These are phyloP conservation scores for Hemitrygon akajei DNA, from an alignment of 2,797 vertebrate genomes.

Conservation along the genomic window DNA sequence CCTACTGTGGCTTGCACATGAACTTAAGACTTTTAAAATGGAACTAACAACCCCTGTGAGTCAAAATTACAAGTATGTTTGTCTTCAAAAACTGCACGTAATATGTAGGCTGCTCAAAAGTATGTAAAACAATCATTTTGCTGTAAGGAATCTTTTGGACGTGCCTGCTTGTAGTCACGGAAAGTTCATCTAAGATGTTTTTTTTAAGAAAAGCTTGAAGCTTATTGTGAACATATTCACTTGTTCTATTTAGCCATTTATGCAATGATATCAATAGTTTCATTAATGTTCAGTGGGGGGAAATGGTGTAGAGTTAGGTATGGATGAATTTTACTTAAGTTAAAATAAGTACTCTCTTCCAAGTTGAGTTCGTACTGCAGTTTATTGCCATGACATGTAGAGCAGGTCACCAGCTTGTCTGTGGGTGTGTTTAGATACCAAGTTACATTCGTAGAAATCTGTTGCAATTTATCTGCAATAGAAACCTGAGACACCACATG, in stretches of 20 bases:
- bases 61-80: constrained; percentile 3
- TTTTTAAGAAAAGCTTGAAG: neutral
- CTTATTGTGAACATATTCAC: neutral
- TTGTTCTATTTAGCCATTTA: neutral
- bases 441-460: neutral
- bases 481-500: neutral
- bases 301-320: neutral
- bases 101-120: neutral
- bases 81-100: neutral
- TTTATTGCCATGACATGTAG: neutral
- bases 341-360: neutral
- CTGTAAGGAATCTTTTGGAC: neutral
- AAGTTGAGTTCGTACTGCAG: neutral
- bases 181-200: neutral
- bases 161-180: neutral
- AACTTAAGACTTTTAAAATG: neutral
- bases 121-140: neutral
- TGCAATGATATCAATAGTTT: neutral
- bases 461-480: neutral
- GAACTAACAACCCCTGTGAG: neutral
- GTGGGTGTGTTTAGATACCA: neutral
- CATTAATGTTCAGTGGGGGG: neutral
- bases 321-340: neutral
- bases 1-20: neutral
- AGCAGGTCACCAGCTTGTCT: neutral